Evolutionary conservation across 1,140 invertebrate species (phyloP).

Genomic region (Cephus cinctus): DNA sequence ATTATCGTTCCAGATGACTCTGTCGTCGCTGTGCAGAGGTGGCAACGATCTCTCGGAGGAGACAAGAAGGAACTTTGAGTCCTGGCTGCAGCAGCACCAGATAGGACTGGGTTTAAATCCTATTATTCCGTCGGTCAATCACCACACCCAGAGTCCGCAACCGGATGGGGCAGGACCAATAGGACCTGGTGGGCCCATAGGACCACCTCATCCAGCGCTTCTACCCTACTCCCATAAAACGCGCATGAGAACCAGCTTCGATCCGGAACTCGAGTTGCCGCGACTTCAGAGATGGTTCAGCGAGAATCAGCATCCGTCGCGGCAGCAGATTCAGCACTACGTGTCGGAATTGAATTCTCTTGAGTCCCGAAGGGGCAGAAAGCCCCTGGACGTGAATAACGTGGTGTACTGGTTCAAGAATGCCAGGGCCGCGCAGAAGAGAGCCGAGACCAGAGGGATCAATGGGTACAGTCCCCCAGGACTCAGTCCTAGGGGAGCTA

Average conservation of each 20-base stretch:
- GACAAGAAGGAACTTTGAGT: constrained; percentile 73
- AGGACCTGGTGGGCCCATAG: constrained; percentile 36
- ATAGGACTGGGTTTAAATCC: constrained; percentile 59
- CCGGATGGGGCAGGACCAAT: constrained; percentile 34
- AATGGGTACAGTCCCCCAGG: constrained; percentile 53
- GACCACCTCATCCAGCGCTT: constrained; percentile 64
- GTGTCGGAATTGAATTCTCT: constrained; percentile 89
- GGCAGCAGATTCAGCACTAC: constrained; percentile 93
- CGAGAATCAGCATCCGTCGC: constrained; percentile 92
- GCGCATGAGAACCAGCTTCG: constrained; percentile 88
- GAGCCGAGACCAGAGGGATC: constrained; percentile 71
- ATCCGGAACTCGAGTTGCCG: constrained; percentile 93
- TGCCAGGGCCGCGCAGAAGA: constrained; percentile 90
- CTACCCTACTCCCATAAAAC: constrained; percentile 84
- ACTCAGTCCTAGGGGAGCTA: constrained; percentile 50
- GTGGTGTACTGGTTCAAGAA: constrained; percentile 99
- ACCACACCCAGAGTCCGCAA: constrained; percentile 47
- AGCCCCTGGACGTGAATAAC: constrained; percentile 94
- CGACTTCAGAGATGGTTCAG: constrained; percentile 93
- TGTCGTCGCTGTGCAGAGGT: constrained; percentile 74
- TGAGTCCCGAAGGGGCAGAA: constrained; percentile 86
- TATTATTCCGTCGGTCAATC: constrained; percentile 53
- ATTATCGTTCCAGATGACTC: constrained; percentile 62
- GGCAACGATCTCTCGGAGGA: constrained; percentile 74
- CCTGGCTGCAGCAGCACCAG: constrained; percentile 58